Percentiles rank a stretch among this genome's conserved stretches.
These are phyloP conservation scores for Cotesia congregata DNA, from an alignment of 2,888 invertebrate species.

Conservation along the genomic window DNA sequence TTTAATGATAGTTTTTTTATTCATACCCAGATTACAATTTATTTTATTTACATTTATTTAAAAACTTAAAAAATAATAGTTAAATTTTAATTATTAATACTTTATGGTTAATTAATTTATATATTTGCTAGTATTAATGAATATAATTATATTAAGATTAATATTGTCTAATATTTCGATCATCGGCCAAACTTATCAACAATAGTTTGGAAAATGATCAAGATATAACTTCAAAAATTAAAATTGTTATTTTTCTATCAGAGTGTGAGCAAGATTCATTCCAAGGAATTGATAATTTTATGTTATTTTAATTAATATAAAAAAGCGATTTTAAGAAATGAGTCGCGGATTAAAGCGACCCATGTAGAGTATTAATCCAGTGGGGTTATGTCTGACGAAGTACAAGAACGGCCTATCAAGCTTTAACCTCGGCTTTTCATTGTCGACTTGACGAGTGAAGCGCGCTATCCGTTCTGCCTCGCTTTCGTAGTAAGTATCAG, in stretches of 20 bases:
- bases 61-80: background rate
- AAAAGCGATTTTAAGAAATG: constrained; percentile 74
- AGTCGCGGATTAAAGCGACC: constrained; percentile 89
- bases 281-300: constrained; percentile 5
- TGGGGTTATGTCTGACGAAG: constrained; percentile 90
- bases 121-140: background rate
- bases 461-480: constrained; percentile 30
- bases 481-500: background rate
- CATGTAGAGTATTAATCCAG: constrained; percentile 90
- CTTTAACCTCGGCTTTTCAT: constrained; percentile 78
- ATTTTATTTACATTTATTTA: constrained; percentile 1
- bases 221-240: constrained; percentile 44
- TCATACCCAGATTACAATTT: background rate
- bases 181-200: constrained; percentile 49
- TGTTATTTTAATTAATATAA: constrained; percentile 10
- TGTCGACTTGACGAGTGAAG: constrained; percentile 53
- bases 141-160: background rate
- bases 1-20: background rate
- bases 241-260: background rate
- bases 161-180: constrained; percentile 44
- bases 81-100: background rate
- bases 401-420: constrained; percentile 91
- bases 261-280: constrained; percentile 25
- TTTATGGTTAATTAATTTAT: background rate
- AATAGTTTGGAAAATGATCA: constrained; percentile 52